A percentile compares a stretch with the other conserved stretches of the same genome.
Conservation (phyloP, 1,140 invertebrate genomes). For the Brachionus asplanchnoidis region DNA sequence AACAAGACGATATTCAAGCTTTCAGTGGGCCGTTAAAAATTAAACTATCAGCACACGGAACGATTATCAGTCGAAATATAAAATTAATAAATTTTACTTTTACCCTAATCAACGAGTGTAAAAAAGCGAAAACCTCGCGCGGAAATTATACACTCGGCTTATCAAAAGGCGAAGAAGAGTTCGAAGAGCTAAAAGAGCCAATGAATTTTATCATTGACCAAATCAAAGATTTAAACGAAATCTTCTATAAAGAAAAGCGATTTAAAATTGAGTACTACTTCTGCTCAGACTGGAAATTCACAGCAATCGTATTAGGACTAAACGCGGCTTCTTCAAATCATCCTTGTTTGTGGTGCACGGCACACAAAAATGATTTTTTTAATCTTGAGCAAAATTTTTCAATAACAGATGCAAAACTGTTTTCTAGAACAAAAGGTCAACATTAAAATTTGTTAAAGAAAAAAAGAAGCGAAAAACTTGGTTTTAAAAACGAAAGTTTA, state of each 20-base stretch:
- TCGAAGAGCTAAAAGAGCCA: not conserved
- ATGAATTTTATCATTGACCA: not conserved
- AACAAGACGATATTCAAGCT: not conserved
- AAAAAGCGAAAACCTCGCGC: not conserved
- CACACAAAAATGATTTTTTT: not conserved
- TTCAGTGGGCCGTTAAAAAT: not conserved
- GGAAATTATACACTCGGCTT: not conserved
- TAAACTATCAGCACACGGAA: not conserved
- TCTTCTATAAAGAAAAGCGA: not conserved
- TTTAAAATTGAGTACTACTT: not conserved
- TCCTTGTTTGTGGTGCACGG: not conserved
- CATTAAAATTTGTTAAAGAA: not conserved
- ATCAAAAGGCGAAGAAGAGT: not conserved
- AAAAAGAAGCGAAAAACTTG: not conserved
- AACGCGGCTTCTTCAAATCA: not conserved
- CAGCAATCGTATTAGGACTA: not conserved
- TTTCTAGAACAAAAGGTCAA: not conserved
- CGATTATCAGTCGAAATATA: not conserved
- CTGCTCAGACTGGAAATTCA: not conserved
- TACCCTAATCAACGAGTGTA: not conserved
- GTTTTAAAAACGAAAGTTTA: not conserved
- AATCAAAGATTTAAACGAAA: not conserved
- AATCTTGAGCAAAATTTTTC: not conserved
- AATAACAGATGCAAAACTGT: not conserved
- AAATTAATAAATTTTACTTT: slow-evolving; percentile 7